Evolutionary conservation across 2,888 invertebrate genomes (phyloP), one percentile per base, ranked within the genome.

Genomic region (Harpalus rufipes): DNA sequence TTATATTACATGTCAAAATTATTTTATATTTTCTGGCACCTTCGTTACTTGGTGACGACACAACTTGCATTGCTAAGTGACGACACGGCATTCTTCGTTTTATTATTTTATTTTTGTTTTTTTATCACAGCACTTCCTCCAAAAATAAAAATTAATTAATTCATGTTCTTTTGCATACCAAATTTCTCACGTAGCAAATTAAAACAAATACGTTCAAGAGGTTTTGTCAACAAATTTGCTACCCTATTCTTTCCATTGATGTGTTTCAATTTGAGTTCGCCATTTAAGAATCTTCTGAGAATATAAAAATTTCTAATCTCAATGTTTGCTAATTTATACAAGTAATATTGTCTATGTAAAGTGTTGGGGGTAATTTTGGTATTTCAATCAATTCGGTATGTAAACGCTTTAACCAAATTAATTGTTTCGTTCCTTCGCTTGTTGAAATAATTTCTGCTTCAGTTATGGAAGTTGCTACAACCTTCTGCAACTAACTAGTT

Each of bases 391-490:
- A 25, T 68, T 68, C 68, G 10, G 5, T 21, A 4, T 21, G 25
- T 68, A 39, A 74, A 12, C 39, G 39, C n/a, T 39, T n/a, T 39
- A 74, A 32, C 25, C 63, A 85, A 12, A 85, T 21, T 7, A 82
- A 21, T 81, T 82, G 65, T 14, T 81, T 68, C n/a, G 81, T 78
- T 74, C 18, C 85, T 78, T 85, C 81, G 21, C 81, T 85, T 21
- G 81, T 81, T 14, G 85, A 81, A 7, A 81, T 68, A 16, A 85
- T 59, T 81, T 85, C 81, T 56, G 74, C 85, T 41, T 85, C 81
- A 18, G 81, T 85, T 39, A 63, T 85, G 14, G 81, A 85, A 14
- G 82, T 85, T 61, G 82, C 78, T 39, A 82, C 81, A 14, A 41
- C 18, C 21, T 32, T 21, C 59, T 85, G 85, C 14, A 81, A 18